Conservation (phyloP, 2,888 invertebrate species). For the Hedya salicella region DNA sequence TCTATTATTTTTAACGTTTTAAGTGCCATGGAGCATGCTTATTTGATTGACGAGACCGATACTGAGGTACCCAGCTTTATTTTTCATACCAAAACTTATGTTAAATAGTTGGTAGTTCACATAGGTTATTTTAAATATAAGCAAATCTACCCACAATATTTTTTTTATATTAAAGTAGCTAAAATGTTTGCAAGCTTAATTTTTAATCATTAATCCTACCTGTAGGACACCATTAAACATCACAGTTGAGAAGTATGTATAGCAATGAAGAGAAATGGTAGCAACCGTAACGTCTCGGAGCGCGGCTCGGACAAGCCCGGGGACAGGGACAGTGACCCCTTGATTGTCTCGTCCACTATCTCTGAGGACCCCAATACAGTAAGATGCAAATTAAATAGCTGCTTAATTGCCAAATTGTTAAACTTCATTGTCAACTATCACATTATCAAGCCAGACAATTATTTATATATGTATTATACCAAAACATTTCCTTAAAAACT, state of each 20-base stretch:
- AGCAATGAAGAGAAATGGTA: conserved; percentile 81
- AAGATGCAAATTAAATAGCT: conserved; percentile 64
- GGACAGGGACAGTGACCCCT: conserved; percentile 66
- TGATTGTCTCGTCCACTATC: conserved; percentile 69
- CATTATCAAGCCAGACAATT: not conserved
- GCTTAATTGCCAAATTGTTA: conserved; percentile 56
- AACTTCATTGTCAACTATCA: conserved; percentile 43
- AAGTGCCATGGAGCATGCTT: conserved; percentile 64
- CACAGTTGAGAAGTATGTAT: conserved; percentile 80
- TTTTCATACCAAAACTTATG: conserved; percentile 15
- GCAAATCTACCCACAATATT: conserved; percentile 16
- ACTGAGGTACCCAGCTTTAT: conserved; percentile 62
- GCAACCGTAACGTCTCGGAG: conserved; percentile 69
- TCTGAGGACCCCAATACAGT: conserved; percentile 74
- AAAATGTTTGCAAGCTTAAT: conserved; percentile 15
- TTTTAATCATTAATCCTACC: conserved; percentile 46
- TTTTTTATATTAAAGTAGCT: not conserved
- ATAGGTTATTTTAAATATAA: conserved; percentile 4
- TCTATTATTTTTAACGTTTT: conserved; percentile 44
- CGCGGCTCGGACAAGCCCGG: conserved; percentile 59
- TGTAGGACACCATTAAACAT: conserved; percentile 72
- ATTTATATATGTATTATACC: no score
- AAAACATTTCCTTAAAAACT: no score
- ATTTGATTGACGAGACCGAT: conserved; percentile 69
- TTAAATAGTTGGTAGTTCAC: not conserved